Base-by-base conservation (phyloP, 2,888 invertebrate genomes). In the Leucophenga montana region DNA sequence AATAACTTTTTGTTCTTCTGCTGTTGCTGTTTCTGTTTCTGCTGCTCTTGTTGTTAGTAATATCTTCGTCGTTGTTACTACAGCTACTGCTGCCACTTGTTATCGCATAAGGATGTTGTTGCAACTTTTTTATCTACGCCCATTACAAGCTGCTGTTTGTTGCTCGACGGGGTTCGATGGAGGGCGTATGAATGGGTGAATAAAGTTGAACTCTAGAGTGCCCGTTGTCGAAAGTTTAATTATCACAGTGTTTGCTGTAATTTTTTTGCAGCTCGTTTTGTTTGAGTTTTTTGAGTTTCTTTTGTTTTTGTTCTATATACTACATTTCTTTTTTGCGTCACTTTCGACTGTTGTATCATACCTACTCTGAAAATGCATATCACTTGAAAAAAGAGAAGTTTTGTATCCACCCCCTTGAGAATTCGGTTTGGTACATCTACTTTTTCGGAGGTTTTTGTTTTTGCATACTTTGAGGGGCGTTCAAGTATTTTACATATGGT, bases 91-190 rank as follows among this genome's bases (percentile, higher is more conserved):
- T 64, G 20, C 13, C 44, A 20, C 79, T 83, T 82, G 83, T 84
- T 84, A 81, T 81, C 80, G 84, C 78, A 81, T 79, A 83, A 83
- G 81, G 83, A 82, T 84, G 84, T 83, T 84, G 83, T 81, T 81
- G 75, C 62, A 62, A 62, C 46, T 62, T 48, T 62, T 62, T 62
- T 62, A 62, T 62, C 62, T 62, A 50, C 44, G 62, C 62, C 62
- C 62, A 62, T 46, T 61, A 39, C 61, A 39, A 50, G 50, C 50
- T 50, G 50, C 6, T 16, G 6, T 18, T 2, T 46, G 46, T 6
- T 46, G n/a, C 2, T n/a, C 50, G 50, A 50, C 50, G 50, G 5
- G n/a, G 16, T 18, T n/a, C n/a, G 50, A 13, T 8, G 50, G 8
- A 16, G 50, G 50, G 50, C 16, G 13, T 18, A n/a, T 62, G 46